These are phyloP conservation scores for Hylia prasina DNA, from an alignment of 2,113 vertebrate species.

Conservation along the genomic window DNA sequence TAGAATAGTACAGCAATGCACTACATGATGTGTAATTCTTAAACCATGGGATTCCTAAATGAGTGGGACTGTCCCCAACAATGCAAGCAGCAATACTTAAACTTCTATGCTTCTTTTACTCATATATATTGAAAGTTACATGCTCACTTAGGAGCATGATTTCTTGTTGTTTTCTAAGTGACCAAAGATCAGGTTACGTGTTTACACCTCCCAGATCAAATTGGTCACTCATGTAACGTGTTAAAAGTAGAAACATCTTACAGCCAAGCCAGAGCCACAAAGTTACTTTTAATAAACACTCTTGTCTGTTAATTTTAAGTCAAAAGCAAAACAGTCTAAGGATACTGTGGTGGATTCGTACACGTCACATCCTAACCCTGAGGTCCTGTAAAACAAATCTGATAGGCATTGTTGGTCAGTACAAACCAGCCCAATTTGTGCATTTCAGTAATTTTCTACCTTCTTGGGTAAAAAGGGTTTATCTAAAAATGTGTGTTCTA, in stretches of 20 bases:
- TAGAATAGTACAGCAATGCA: background rate
- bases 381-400: background rate
- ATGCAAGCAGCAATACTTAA: background rate
- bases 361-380: background rate
- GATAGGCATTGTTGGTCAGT: background rate
- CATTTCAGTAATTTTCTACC: background rate
- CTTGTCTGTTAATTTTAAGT: slow-evolving; percentile 1
- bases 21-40: background rate
- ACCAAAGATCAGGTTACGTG: background rate
- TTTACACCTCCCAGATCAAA: background rate
- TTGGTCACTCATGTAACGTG: background rate
- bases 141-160: background rate
- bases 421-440: background rate
- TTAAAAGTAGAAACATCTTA: background rate
- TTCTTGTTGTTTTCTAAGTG: background rate
- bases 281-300: slow-evolving; percentile 33
- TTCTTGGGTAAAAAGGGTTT: background rate
- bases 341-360: background rate
- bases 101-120: background rate
- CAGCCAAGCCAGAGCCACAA: background rate
- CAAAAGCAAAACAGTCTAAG: background rate
- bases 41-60: background rate
- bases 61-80: background rate
- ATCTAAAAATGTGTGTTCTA: background rate
- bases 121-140: background rate